Percentiles rank a stretch among this genome's conserved stretches.
These are phyloP conservation scores for Yponomeuta sedellus DNA, from an alignment of 2,888 invertebrate species.

Conservation along the genomic window DNA sequence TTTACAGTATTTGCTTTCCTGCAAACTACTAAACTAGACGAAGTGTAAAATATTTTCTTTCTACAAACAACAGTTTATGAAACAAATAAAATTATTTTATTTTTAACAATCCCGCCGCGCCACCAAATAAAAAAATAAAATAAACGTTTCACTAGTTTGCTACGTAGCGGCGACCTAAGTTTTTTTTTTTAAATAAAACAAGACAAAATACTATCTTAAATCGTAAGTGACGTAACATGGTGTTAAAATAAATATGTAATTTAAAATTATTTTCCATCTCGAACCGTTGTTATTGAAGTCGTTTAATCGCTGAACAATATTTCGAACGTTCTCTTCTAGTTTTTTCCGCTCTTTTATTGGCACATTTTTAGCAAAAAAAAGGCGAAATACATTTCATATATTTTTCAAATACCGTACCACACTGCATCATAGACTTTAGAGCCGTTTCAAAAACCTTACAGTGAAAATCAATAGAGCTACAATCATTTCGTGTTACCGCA, in stretches of 20 bases:
- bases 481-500: background rate
- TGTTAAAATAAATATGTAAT: conserved; percentile 34
- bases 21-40: conserved; percentile 27
- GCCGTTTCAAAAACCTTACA: conserved; percentile 5
- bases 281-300: conserved; percentile 20
- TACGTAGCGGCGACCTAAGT: conserved; percentile 22
- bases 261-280: conserved; percentile 27
- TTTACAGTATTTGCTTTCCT: background rate
- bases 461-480: background rate
- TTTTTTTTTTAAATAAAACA: conserved; percentile 23
- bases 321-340: background rate
- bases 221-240: conserved; percentile 16
- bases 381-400: background rate
- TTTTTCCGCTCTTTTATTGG: conserved; percentile 23
- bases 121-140: conserved; percentile 26
- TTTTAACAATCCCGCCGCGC: conserved; percentile 17
- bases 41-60: conserved; percentile 43
- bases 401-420: background rate
- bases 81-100: conserved; percentile 15
- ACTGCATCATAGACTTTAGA: background rate
- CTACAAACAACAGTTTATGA: conserved; percentile 34
- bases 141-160: conserved; percentile 31
- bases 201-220: conserved; percentile 25
- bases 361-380: conserved; percentile 25
- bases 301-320: conserved; percentile 11